Conservation (phyloP, 1,140 invertebrate genomes). For the Monochamus saltuarius region DNA sequence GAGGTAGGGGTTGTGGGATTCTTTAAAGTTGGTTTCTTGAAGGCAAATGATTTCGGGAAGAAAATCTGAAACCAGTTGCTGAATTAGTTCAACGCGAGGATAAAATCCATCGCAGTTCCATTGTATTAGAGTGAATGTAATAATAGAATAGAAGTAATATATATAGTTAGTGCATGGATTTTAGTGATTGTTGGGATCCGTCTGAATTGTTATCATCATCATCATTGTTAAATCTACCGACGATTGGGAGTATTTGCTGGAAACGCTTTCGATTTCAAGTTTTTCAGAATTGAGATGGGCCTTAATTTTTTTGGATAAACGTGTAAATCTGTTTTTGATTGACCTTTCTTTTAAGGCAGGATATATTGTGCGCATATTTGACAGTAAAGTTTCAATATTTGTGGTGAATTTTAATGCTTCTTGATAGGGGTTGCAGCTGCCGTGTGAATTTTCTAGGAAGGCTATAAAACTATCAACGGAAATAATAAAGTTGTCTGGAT, state of each 20-base stretch:
- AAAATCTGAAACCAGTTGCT: not conserved
- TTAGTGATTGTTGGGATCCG: not conserved
- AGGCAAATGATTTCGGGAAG: not conserved
- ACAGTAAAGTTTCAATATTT: too few species aligned
- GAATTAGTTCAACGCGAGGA: constrained; percentile 4
- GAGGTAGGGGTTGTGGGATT: not conserved
- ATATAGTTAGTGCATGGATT: not conserved
- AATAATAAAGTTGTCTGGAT: not conserved
- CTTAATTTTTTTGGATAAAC: not conserved
- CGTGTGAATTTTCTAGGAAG: not conserved
- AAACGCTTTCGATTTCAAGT: too few species aligned
- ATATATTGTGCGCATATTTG: too few species aligned
- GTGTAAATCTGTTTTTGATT: not conserved
- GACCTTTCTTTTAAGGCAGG: not conserved
- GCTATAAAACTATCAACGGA: not conserved
- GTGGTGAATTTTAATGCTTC: too few species aligned
- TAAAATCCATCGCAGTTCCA: constrained; percentile 7
- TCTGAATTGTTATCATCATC: not conserved
- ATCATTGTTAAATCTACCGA: not conserved
- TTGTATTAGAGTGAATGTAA: not conserved
- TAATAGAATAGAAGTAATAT: not conserved
- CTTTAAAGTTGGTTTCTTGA: constrained; percentile 11
- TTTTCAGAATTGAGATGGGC: not conserved
- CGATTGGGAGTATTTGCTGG: not conserved
- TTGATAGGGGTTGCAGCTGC: not conserved